phyloP scores from a whole-genome alignment of 2,113 vertebrate species.

The Campylomormyrus numenius region DNA sequence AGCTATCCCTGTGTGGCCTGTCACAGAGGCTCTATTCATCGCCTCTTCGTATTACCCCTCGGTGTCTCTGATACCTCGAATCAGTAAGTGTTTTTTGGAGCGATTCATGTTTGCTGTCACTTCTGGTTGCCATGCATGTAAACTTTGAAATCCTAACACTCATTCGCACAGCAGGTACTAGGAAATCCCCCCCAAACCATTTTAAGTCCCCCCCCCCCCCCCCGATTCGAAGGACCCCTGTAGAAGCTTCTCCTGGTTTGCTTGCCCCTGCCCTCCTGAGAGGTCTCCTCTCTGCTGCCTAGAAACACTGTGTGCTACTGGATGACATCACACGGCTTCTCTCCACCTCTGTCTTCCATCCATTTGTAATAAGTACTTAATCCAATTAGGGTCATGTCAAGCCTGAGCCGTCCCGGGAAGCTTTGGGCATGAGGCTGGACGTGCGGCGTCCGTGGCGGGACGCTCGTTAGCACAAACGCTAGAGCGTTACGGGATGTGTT shows the following conservation, averaged over 20 bases:
- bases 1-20: not conserved
- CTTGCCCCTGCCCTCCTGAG: not conserved
- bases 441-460: not conserved
- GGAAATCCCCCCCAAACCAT: not conserved
- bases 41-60: not conserved
- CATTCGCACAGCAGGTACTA: not conserved
- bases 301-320: not conserved
- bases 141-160: not conserved
- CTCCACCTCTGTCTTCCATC: not conserved
- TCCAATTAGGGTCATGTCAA: not conserved
- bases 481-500: not conserved
- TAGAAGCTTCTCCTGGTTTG: not conserved
- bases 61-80: not conserved
- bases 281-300: not conserved
- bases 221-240: not conserved
- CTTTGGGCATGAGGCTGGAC: not conserved
- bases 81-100: not conserved
- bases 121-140: not conserved
- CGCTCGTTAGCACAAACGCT: not conserved
- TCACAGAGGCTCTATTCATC: not conserved
- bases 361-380: slow-evolving; percentile 9
- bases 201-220: not conserved
- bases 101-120: not conserved
- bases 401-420: not conserved
- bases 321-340: not conserved